Evolutionary conservation across 2,113 vertebrate genomes (phyloP), one percentile per base, ranked within the genome.

Genomic region (Podarcis muralis): DNA sequence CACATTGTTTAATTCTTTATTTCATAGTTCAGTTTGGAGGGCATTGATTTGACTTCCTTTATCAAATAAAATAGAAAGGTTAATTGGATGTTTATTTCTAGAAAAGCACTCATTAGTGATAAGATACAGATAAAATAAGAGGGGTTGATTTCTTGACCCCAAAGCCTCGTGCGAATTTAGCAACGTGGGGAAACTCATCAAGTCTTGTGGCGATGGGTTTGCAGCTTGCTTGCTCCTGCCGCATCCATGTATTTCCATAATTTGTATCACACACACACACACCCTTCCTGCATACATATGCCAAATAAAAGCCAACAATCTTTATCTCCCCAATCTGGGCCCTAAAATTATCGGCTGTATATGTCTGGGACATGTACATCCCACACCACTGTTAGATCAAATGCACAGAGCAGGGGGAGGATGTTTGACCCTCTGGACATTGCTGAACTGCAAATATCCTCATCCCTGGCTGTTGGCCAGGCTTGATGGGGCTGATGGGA

Each of bases 1-100:
- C 20, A 30, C 1, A 18, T 88, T 91, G 30, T 30, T 90, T 93
- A 90, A 92, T 27, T 59, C 77, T 90, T 87, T 18, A 78, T 95
- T 85, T 75, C 8, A 1, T 0, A 59, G 40, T 90, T 91, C 82
- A 43, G 5, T 37, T 66, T 90, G 8, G 84, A 88, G 6, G 12
- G n/a, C 27, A 69, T 79, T 84, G n/a, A 83, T 25, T 9, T 66
- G 43, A 48, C 71, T 86, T 79, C 89, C 43, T 74, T 90, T 59
- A 74, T 79, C 40, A 43, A 83, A 18, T 53, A 53, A 53, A 53
- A 53, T 53, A 92, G 88, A 90, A 89, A 78, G 79, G 53, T 27
- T 87, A 72, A 89, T 87, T 89, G 89, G 90, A 82, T 4, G 57
- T 83, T 83, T 22, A 86, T 84, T 90, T 89, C 72, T 75, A 16